Percentiles rank a stretch among this genome's conserved stretches.
Conservation (phyloP, 30 jellyfish, hydroid and myxozoan genomes). For the Sanderia malayensis region DNA sequence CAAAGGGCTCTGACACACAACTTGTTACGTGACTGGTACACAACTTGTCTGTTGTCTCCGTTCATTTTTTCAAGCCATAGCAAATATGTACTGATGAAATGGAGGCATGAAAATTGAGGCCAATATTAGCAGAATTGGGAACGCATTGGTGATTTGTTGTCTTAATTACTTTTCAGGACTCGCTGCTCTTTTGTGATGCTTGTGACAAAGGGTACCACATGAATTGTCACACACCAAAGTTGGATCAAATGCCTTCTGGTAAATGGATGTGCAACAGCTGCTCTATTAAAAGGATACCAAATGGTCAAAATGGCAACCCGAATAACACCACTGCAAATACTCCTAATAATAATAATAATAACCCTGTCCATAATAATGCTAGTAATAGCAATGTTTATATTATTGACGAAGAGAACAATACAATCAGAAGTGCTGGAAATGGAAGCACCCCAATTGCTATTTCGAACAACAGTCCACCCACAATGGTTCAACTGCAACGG, state of each 20-base stretch:
- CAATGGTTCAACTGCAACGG: constrained; percentile 64
- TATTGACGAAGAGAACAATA: constrained; percentile 48
- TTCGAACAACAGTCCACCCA: constrained; percentile 51
- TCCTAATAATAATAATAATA: too few species aligned
- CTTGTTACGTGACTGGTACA: too few species aligned
- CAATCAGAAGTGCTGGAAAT: constrained; percentile 5
- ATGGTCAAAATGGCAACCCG: constrained; percentile 27
- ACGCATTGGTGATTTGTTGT: too few species aligned
- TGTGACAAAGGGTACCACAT: constrained; percentile 96
- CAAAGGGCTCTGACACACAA: too few species aligned
- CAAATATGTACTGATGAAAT: too few species aligned
- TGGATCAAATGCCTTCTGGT: constrained; percentile 95
- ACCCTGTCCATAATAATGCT: too few species aligned
- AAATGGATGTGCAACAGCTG: constrained; percentile 60
- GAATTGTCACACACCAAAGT: constrained; percentile 91
- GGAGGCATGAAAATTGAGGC: too few species aligned
- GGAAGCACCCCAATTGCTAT: constrained; percentile 31
- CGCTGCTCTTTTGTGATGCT: constrained; percentile 95
- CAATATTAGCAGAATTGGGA: too few species aligned
- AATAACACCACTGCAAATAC: too few species aligned
- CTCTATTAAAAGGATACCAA: constrained; percentile 21
- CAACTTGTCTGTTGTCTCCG: too few species aligned
- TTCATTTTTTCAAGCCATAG: too few species aligned
- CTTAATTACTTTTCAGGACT: constrained; percentile 60
- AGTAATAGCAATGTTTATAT: constrained; percentile 30